Conservation (phyloP, 2,797 vertebrate species). For the Alcedo quadribrachys region DNA sequence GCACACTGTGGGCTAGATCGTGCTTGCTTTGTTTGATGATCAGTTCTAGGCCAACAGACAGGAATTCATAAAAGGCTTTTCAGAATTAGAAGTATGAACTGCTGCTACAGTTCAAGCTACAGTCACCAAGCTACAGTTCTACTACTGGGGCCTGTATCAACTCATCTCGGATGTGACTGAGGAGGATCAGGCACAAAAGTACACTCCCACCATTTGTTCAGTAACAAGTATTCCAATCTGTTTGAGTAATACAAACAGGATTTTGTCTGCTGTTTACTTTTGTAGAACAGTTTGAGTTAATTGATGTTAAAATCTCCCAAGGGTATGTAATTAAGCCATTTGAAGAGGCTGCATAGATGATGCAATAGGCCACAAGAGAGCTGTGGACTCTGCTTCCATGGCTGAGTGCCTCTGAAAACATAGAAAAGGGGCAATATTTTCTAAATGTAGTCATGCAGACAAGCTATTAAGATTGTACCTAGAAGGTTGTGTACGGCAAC, state of each 20-base stretch:
- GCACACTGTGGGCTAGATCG: background rate
- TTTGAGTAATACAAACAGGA: background rate
- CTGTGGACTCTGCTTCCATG: background rate
- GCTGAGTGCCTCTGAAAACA: background rate
- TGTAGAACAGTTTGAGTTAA: background rate
- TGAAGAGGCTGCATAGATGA: background rate
- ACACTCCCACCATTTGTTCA: background rate
- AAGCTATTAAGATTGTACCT: background rate
- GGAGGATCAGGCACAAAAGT: background rate
- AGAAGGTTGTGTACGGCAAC: background rate
- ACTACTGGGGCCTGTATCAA: background rate
- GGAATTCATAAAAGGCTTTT: background rate
- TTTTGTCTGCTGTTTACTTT: slow-evolving; percentile 23
- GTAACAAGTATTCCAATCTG: background rate
- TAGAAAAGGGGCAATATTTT: background rate
- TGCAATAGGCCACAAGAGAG: background rate
- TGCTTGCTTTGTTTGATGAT: slow-evolving; percentile 11
- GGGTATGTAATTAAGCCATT: background rate
- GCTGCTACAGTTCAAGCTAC: background rate
- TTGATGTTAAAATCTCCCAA: slow-evolving; percentile 17
- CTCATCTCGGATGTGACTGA: background rate
- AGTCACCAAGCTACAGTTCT: background rate
- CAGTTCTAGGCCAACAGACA: background rate
- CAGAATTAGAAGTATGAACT: background rate
- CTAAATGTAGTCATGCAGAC: background rate